phyloP scores from a whole-genome alignment of 1,140 invertebrate species.

The Drosophila nebulosa region DNA sequence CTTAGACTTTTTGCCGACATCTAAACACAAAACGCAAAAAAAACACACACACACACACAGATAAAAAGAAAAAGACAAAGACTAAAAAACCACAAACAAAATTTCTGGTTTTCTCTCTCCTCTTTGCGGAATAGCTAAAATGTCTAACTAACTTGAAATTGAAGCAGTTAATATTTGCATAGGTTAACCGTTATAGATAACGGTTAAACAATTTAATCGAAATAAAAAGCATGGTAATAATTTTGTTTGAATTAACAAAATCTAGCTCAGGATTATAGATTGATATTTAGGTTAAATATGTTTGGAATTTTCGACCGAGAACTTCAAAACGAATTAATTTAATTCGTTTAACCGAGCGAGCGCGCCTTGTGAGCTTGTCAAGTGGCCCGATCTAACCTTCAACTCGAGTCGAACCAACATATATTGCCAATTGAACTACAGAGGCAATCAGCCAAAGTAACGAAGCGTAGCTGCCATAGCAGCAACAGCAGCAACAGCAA shows the following conservation, averaged over 20 bases:
- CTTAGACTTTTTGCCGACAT: slow-evolving; percentile 48
- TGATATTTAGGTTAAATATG: background rate
- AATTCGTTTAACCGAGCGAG: slow-evolving; percentile 19
- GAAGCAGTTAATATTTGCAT: background rate
- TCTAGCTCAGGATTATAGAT: too few species aligned
- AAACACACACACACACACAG: background rate
- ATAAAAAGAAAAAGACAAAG: background rate
- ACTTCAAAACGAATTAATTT: slow-evolving; percentile 17
- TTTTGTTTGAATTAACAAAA: too few species aligned
- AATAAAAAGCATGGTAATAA: too few species aligned
- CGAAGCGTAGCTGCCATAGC: slow-evolving; percentile 35
- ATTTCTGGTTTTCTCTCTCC: background rate
- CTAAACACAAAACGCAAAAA: slow-evolving; percentile 8
- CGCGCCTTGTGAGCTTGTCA: slow-evolving; percentile 6
- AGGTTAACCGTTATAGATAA: background rate
- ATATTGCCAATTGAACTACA: slow-evolving; percentile 40
- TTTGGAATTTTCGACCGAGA: background rate
- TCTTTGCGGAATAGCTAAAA: background rate
- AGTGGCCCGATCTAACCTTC: slow-evolving; percentile 29
- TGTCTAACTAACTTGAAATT: background rate
- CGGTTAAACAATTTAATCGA: background rate
- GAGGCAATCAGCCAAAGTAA: slow-evolving; percentile 18
- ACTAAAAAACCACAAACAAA: slow-evolving; percentile 6
- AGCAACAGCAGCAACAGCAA: slow-evolving; percentile 19
- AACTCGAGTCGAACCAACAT: slow-evolving; percentile 1